These are phyloP conservation scores for Galaxea fascicularis DNA, from an alignment of 92 coral and sea anemone genomes.

Conservation along the genomic window DNA sequence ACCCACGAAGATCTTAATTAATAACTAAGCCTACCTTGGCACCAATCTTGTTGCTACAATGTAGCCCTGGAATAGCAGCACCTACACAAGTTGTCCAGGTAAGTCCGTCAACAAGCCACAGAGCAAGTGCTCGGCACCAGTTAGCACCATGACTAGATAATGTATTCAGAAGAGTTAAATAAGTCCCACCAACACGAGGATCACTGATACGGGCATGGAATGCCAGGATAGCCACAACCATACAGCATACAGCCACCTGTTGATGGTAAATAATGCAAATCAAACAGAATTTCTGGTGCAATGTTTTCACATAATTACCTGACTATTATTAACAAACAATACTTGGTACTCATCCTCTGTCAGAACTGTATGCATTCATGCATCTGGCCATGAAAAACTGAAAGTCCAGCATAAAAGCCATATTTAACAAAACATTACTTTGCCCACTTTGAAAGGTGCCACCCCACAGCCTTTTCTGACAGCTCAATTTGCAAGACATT, in stretches of 20 bases:
- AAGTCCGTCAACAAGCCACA: constrained; percentile 94
- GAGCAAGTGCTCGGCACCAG: constrained; percentile 89
- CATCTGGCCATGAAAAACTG: no score
- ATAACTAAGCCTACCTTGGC: constrained; percentile 54
- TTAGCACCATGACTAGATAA: constrained; percentile 89
- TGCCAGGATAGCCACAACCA: constrained; percentile 94
- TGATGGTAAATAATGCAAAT: neutral
- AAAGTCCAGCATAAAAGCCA: no score
- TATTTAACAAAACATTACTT: no score
- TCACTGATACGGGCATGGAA: constrained; percentile 95
- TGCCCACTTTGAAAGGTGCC: no score
- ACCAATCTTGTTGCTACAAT: constrained; percentile 69
- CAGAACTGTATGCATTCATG: no score
- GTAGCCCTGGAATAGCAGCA: constrained; percentile 52
- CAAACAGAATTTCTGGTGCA: no score
- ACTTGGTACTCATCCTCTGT: no score
- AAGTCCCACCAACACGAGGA: constrained; percentile 96
- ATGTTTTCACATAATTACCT: no score
- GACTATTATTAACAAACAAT: no score
- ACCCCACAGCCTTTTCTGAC: no score
- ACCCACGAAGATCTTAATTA: no score
- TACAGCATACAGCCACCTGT: constrained; percentile 87
- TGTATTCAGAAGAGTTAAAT: constrained; percentile 93
- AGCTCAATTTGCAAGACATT: no score
- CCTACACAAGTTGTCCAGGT: constrained; percentile 89